Evolutionary conservation across 2,797 vertebrate genomes (phyloP), one percentile per base, ranked within the genome.

Genomic region (Acanthurus leucopareius): DNA sequence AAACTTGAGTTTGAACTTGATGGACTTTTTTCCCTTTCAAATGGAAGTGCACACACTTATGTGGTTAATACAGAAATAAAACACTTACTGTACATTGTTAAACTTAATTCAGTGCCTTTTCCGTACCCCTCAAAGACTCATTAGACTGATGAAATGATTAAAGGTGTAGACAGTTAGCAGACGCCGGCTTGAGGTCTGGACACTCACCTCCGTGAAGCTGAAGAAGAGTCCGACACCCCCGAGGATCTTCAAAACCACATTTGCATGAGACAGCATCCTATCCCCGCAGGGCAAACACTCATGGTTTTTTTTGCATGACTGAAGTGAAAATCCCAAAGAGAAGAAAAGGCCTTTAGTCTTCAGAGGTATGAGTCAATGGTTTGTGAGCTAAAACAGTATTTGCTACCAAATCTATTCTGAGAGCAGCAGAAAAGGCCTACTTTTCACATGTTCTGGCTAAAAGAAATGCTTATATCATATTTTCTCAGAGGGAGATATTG

Each of bases 181-280:
- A 47, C 13, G 51, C 10, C 7, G 32, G 64, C 40, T 40, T 44
- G 20, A 32, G 2, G 45, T 19, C 3, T 1, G 0, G 53, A 68
- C 40, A 58, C 88, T 94, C 82, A 97, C 97, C 96, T 98, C 97
- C 11, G 97, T 98, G 88, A 98, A 98, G 89, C 97, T 98, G 91
- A 98, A 98, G 93, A 98, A 98, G 22, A 98, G 96, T 2, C 97
- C 97, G 0, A 98, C 97, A 3, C 97, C 97, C 0, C 97, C 97
- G 8, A 97, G 95, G 88, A 98, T 98, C 93, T 96, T 97, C 88
- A 98, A 91, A n/a, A 95, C 97, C 87, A 97, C 96, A 0, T 95
- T 94, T n/a, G 97, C 96, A 73, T 98, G 96, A 69, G 90, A 88
- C 62, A 98, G 93, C 95, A 98, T 96, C 91, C 89, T 94, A 0